Percentiles rank a stretch among this genome's conserved stretches.
These are phyloP conservation scores for Deilephila elpenor DNA, from an alignment of 2,888 invertebrate genomes.

Conservation along the genomic window DNA sequence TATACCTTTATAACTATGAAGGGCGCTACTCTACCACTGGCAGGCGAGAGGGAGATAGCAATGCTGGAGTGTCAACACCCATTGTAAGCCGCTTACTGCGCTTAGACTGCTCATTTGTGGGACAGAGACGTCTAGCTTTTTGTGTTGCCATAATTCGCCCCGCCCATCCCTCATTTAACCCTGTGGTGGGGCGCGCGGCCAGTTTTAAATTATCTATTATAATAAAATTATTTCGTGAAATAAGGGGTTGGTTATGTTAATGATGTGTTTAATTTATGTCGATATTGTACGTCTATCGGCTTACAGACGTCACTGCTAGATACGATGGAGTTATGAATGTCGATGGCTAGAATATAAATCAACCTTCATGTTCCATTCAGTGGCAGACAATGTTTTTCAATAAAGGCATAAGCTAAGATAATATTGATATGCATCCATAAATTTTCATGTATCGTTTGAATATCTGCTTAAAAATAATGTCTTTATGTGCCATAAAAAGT, in stretches of 20 bases:
- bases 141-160: constrained; percentile 67
- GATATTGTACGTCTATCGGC: constrained; percentile 55
- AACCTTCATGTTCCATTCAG: constrained; percentile 4
- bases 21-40: constrained; percentile 63
- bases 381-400: neutral
- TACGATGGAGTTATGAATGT: constrained; percentile 2
- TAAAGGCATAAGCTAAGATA: neutral
- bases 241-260: constrained; percentile 83
- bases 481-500: neutral
- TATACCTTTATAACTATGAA: constrained; percentile 78
- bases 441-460: neutral
- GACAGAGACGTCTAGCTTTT: constrained; percentile 73
- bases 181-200: constrained; percentile 79
- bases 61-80: constrained; percentile 68
- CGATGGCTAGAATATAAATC: constrained; percentile 39
- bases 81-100: constrained; percentile 81
- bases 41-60: constrained; percentile 64
- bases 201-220: constrained; percentile 85
- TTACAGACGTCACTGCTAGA: constrained; percentile 9
- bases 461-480: neutral
- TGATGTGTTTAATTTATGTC: constrained; percentile 81
- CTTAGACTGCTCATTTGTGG: constrained; percentile 80
- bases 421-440: neutral
- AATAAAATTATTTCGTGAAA: constrained; percentile 83
- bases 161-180: constrained; percentile 78